These are phyloP conservation scores for Dryadula phaetusa DNA, from an alignment of 2,888 invertebrate genomes.

Conservation along the genomic window DNA sequence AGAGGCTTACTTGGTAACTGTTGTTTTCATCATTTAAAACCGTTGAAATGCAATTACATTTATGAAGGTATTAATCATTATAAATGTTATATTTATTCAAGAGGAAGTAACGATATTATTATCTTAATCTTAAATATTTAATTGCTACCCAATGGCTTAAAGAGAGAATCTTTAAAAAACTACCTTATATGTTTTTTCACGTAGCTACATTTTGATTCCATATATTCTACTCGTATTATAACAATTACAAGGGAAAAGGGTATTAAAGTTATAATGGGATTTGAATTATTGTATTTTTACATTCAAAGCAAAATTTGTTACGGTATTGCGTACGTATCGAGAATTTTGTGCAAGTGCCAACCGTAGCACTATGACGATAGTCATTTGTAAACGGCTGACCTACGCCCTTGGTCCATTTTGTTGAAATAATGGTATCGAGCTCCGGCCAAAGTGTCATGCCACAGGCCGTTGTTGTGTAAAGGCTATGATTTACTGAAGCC, in stretches of 20 bases:
- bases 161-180: neutral
- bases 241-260: neutral
- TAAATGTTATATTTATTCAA: neutral
- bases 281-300: slow-evolving; percentile 8
- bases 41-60: slow-evolving; percentile 9
- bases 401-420: slow-evolving; percentile 44
- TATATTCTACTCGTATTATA: neutral
- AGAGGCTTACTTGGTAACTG: slow-evolving; percentile 25
- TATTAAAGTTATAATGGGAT: neutral
- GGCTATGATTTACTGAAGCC: slow-evolving; percentile 39
- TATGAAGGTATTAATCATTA: slow-evolving; percentile 13
- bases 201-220: neutral
- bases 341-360: slow-evolving; percentile 42
- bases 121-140: neutral
- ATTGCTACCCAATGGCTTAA: neutral
- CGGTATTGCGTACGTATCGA: slow-evolving; percentile 23
- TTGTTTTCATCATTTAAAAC: slow-evolving; percentile 24
- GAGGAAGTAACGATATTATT: neutral
- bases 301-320: slow-evolving; percentile 7
- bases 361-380: slow-evolving; percentile 40
- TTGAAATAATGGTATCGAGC: slow-evolving; percentile 45
- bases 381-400: slow-evolving; percentile 44
- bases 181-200: neutral
- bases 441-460: slow-evolving; percentile 41
- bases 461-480: slow-evolving; percentile 40